Percentiles rank a stretch among this genome's conserved stretches.
Conservation (phyloP, 2,888 invertebrate species). For the Clanis bilineata region DNA sequence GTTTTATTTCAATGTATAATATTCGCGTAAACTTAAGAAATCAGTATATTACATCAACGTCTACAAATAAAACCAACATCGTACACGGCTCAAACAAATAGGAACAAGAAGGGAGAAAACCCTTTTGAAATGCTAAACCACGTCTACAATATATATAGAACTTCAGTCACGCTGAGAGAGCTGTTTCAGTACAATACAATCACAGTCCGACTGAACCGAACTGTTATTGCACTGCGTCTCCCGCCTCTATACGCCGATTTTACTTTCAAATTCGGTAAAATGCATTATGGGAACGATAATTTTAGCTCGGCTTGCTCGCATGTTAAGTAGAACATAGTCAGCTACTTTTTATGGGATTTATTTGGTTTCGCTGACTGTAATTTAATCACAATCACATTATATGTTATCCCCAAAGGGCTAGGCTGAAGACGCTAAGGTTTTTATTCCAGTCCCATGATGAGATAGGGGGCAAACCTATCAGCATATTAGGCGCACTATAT, state of each 20-base stretch:
- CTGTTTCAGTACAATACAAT: not conserved
- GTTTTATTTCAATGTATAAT: no score
- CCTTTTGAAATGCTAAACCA: not conserved
- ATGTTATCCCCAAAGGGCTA: no score
- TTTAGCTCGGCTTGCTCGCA: not conserved
- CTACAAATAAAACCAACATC: no score
- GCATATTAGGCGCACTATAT: no score
- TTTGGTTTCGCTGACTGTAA: not conserved
- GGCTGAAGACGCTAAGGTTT: no score
- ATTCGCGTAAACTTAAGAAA: no score
- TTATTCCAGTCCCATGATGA: no score
- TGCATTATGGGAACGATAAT: constrained; percentile 21
- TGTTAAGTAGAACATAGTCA: not conserved
- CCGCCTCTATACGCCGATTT: constrained; percentile 20
- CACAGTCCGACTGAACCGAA: constrained; percentile 15
- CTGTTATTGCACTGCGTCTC: constrained; percentile 22
- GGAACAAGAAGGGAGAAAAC: not conserved
- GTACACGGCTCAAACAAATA: no score
- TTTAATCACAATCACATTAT: no score
- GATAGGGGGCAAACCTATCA: no score
- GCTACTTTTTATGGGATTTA: not conserved
- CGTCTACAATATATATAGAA: not conserved
- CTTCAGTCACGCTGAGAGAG: not conserved
- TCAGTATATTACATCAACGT: no score
- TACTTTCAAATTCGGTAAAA: constrained; percentile 33